phyloP scores from a whole-genome alignment of 2,797 vertebrate genomes.

The Halcyon badia region DNA sequence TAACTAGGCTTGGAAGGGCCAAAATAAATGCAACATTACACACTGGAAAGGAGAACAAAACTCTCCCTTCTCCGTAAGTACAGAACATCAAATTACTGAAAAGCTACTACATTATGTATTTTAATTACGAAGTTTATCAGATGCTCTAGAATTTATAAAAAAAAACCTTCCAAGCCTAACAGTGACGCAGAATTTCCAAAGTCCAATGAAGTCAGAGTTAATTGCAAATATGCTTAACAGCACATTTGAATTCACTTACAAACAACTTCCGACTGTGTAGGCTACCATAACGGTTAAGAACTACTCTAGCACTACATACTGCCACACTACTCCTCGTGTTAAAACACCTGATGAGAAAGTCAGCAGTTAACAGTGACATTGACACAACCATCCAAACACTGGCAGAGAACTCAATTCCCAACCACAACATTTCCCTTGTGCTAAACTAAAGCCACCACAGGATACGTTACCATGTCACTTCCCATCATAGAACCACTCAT shows the following conservation, averaged over 20 bases:
- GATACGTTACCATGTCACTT: slow-evolving; percentile 99
- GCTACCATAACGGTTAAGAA: slow-evolving; percentile 58
- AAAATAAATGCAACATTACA: not conserved
- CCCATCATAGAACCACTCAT: slow-evolving; percentile 91
- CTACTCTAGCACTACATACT: slow-evolving; percentile 57
- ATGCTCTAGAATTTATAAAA: not conserved
- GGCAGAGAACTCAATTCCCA: slow-evolving; percentile 57
- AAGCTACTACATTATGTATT: not conserved
- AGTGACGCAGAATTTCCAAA: slow-evolving; percentile 69
- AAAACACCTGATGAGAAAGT: slow-evolving; percentile 65
- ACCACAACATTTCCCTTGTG: slow-evolving; percentile 52
- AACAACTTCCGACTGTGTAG: slow-evolving; percentile 58
- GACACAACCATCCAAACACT: slow-evolving; percentile 46
- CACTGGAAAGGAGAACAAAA: not conserved
- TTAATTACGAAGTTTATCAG: not conserved
- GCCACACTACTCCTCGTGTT: slow-evolving; percentile 68
- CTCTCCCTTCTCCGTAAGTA: not conserved
- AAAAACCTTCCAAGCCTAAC: slow-evolving; percentile 71
- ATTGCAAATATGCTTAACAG: slow-evolving; percentile 72
- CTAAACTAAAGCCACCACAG: slow-evolving; percentile 73
- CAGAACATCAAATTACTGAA: not conserved
- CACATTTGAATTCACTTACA: slow-evolving; percentile 64
- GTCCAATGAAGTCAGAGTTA: slow-evolving; percentile 72
- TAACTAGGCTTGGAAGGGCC: slow-evolving; percentile 69
- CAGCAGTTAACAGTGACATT: slow-evolving; percentile 70